phyloP scores from a whole-genome alignment of 1,140 invertebrate genomes.

The Diplogasteroides magnus region DNA sequence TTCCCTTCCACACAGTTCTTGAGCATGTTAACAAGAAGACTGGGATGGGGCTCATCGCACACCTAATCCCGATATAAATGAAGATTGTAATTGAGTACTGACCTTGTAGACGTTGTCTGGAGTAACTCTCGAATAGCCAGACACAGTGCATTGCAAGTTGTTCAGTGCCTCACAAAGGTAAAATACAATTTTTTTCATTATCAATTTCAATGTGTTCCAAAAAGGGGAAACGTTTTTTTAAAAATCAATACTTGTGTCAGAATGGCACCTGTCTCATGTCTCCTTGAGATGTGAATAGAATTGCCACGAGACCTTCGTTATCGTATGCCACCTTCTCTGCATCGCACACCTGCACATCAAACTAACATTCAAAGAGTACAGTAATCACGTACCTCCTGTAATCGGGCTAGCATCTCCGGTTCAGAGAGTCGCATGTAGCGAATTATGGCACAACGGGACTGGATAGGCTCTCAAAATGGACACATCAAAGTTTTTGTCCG shows the following conservation, averaged over 20 bases:
- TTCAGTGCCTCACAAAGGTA: conserved; percentile 70
- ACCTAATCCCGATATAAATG: no score
- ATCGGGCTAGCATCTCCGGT: conserved; percentile 73
- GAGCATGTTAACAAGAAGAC: conserved; percentile 85
- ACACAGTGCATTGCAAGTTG: conserved; percentile 92
- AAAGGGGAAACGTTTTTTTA: not conserved
- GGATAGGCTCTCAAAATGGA: conserved; percentile 75
- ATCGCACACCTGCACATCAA: conserved; percentile 58
- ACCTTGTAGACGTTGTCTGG: conserved; percentile 93
- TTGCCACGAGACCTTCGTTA: conserved; percentile 88
- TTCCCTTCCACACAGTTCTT: conserved; percentile 66
- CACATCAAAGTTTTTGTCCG: not conserved
- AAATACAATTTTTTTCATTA: not conserved
- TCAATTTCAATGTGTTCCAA: not conserved
- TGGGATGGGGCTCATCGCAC: conserved; percentile 96
- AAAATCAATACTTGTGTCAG: conserved; percentile 55
- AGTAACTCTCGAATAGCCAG: conserved; percentile 86
- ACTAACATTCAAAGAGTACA: not conserved
- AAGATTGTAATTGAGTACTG: no score
- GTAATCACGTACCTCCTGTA: conserved; percentile 63
- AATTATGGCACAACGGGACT: conserved; percentile 93
- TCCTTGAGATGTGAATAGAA: conserved; percentile 95
- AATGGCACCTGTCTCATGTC: conserved; percentile 79
- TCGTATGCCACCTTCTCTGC: conserved; percentile 72
- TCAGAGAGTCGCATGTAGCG: conserved; percentile 87